Evolutionary conservation across 1,140 invertebrate species (phyloP).

Genomic region (Epicauta chinensis): DNA sequence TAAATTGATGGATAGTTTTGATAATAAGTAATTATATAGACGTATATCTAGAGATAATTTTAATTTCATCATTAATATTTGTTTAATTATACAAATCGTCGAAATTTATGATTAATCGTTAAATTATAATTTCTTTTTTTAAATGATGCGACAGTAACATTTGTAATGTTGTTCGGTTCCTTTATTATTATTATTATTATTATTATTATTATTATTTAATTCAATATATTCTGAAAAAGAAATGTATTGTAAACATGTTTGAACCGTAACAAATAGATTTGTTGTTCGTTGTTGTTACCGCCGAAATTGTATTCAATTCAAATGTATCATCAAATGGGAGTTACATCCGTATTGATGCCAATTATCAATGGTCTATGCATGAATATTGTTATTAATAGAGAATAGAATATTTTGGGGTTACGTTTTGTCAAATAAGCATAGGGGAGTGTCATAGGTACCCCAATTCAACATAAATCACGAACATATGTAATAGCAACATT

Average conservation of each 20-base stretch:
- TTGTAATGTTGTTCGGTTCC: no score
- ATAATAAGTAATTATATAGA: slow-evolving; percentile 11
- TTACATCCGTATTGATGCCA: slow-evolving; percentile 10
- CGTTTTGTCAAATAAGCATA: slow-evolving; percentile 13
- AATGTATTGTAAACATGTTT: slow-evolving; percentile 8
- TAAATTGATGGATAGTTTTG: slow-evolving; percentile 9
- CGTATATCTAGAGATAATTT: slow-evolving; percentile 5
- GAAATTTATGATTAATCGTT: no score
- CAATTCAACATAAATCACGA: slow-evolving; percentile 10
- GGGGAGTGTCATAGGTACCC: slow-evolving; percentile 12
- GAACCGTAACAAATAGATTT: slow-evolving; percentile 10
- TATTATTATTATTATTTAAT: no score
- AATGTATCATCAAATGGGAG: slow-evolving; percentile 16
- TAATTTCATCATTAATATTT: slow-evolving; percentile 14
- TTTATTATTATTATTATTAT: no score
- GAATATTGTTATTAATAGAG: slow-evolving; percentile 14
- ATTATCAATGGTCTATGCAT: slow-evolving; percentile 17
- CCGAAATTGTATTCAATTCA: background rate
- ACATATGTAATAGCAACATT: slow-evolving; percentile 10
- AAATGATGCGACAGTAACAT: no score
- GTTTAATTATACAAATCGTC: slow-evolving; percentile 13
- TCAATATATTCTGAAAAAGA: background rate
- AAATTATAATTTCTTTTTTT: no score
- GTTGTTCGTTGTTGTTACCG: slow-evolving; percentile 8
- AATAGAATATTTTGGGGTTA: slow-evolving; percentile 12